Evolutionary conservation across 2,888 invertebrate species (phyloP).

Genomic region (Himalopsyche japonica): DNA sequence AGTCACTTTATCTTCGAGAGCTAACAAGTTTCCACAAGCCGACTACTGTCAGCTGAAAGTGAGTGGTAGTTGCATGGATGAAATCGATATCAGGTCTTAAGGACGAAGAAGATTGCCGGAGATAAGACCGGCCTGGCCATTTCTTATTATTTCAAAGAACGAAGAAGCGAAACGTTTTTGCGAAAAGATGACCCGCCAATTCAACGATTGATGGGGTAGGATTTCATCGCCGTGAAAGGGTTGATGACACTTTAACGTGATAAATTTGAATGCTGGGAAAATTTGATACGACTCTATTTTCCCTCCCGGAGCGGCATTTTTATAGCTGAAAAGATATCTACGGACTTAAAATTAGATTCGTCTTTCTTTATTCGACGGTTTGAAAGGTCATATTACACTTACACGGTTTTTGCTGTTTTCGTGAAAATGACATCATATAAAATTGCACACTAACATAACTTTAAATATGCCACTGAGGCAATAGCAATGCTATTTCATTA

Average conservation of each 20-base stretch:
- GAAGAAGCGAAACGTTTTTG: neutral
- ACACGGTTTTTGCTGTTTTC: too few species aligned
- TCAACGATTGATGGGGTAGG: neutral
- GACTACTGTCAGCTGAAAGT: neutral
- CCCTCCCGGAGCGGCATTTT: neutral
- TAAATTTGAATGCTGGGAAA: constrained; percentile 1
- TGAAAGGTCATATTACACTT: neutral
- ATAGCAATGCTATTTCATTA: too few species aligned
- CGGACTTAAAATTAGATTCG: neutral
- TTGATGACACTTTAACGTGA: neutral
- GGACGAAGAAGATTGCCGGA: neutral
- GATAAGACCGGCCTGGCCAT: neutral
- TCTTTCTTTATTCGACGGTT: neutral
- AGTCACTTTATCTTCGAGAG: too few species aligned
- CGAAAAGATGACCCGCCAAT: neutral
- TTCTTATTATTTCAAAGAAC: neutral
- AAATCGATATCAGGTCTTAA: neutral
- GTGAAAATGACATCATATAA: too few species aligned
- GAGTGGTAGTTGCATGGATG: neutral
- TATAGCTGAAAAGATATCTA: neutral
- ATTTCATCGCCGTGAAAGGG: neutral
- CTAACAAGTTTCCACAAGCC: neutral
- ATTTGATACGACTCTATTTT: neutral
- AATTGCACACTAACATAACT: too few species aligned
- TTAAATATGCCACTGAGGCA: too few species aligned